Conservation (phyloP, 1,140 invertebrate genomes). For the Diachasma alloeum region DNA sequence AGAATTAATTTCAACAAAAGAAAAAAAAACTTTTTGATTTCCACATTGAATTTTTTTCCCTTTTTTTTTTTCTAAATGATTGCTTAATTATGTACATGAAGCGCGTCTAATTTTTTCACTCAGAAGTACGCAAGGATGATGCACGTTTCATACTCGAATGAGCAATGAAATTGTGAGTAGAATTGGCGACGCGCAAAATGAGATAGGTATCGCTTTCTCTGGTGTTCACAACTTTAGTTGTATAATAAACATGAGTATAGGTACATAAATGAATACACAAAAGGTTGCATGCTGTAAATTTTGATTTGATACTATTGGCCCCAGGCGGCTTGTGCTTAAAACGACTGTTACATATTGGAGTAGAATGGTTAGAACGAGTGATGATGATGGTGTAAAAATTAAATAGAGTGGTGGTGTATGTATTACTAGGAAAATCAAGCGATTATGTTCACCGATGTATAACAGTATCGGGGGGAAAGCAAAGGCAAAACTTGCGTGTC, state of each 20-base stretch:
- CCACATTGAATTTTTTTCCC: too few species aligned
- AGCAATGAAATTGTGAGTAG: slow-evolving; percentile 20
- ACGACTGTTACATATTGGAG: background rate
- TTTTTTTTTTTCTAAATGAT: too few species aligned
- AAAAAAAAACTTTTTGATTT: too few species aligned
- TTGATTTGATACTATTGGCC: background rate
- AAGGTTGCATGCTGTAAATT: background rate
- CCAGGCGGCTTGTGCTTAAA: background rate
- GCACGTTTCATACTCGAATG: slow-evolving; percentile 22
- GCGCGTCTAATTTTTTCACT: background rate
- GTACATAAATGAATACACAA: background rate
- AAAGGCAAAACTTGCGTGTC: slow-evolving; percentile 1
- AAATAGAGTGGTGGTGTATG: background rate
- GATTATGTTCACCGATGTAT: background rate
- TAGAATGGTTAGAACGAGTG: background rate
- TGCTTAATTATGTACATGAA: background rate
- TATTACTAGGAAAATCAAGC: background rate
- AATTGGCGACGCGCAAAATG: slow-evolving; percentile 19
- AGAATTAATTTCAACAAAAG: too few species aligned
- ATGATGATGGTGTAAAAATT: background rate
- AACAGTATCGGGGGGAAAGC: slow-evolving; percentile 43
- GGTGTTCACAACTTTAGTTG: background rate
- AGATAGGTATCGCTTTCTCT: slow-evolving; percentile 31
- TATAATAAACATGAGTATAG: background rate
- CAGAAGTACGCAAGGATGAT: slow-evolving; percentile 12